A percentile compares a stretch with the other conserved stretches of the same genome.
Conservation (phyloP, 2,888 invertebrate species). For the Lasius platythorax region DNA sequence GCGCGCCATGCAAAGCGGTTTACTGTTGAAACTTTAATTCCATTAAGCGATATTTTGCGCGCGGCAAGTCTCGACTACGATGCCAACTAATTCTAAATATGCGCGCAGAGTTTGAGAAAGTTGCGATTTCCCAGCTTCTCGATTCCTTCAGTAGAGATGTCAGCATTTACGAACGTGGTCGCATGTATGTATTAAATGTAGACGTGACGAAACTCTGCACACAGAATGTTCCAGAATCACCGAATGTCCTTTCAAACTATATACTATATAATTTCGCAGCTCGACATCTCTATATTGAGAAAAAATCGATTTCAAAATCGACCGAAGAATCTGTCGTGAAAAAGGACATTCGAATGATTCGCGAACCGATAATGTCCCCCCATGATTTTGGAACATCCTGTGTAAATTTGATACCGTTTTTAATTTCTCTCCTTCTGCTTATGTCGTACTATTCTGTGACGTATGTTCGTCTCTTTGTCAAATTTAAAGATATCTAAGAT, state of each 20-base stretch:
- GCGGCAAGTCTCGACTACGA: not conserved
- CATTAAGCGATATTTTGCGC: conserved; percentile 37
- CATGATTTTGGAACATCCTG: not conserved
- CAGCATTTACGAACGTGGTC: conserved; percentile 21
- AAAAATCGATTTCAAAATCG: not conserved
- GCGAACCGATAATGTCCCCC: not conserved
- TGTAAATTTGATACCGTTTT: not conserved
- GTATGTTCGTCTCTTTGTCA: not conserved
- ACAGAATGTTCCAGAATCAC: not conserved
- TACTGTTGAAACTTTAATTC: conserved; percentile 35
- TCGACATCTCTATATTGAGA: not conserved
- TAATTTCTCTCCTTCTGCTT: conserved; percentile 3
- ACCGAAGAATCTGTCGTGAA: not conserved
- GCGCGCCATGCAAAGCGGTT: conserved; percentile 35
- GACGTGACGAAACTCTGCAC: not conserved
- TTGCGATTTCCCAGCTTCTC: conserved; percentile 37
- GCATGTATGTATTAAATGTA: conserved; percentile 50
- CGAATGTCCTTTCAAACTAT: not conserved
- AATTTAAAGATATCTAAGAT: not conserved
- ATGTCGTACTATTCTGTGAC: not conserved
- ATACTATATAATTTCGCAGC: not conserved
- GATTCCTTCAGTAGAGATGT: not conserved
- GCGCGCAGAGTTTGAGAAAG: conserved; percentile 25
- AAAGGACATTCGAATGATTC: not conserved
- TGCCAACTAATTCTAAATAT: not conserved